Percentiles rank a stretch among this genome's conserved stretches.
These are phyloP conservation scores for Caenorhabditis sp. DNA, from an alignment of 2,888 invertebrate genomes.

Conservation along the genomic window DNA sequence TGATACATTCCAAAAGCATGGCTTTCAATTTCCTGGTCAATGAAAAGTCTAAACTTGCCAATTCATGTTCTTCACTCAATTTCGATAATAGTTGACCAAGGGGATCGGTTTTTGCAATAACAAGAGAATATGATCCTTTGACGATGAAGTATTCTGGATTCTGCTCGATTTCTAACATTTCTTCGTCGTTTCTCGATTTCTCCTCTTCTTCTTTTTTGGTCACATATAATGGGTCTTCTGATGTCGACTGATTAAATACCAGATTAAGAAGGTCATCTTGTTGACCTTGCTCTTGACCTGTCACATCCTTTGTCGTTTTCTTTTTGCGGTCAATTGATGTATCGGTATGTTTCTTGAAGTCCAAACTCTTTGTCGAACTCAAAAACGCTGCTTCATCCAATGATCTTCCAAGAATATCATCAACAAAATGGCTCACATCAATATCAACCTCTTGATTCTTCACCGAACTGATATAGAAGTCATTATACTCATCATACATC, in stretches of 20 bases:
- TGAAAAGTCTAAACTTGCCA: constrained; percentile 36
- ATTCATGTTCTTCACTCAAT: constrained; percentile 15
- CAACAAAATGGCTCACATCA: constrained; percentile 42
- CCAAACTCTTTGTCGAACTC: constrained; percentile 22
- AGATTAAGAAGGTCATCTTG: constrained; percentile 25
- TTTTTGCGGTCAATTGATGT: constrained; percentile 47
- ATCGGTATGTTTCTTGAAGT: constrained; percentile 32
- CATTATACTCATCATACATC: constrained; percentile 31
- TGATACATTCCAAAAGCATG: constrained; percentile 27
- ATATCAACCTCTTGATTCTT: constrained; percentile 14
- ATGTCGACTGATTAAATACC: constrained; percentile 5
- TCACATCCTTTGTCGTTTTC: neutral
- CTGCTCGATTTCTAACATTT: constrained; percentile 30
- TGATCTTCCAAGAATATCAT: constrained; percentile 47
- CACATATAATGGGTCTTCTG: neutral
- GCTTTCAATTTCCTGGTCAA: constrained; percentile 34
- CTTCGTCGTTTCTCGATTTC: constrained; percentile 24
- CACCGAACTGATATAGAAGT: constrained; percentile 35
- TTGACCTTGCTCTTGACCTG: constrained; percentile 11
- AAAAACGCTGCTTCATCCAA: constrained; percentile 49
- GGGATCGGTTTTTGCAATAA: constrained; percentile 39
- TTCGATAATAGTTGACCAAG: constrained; percentile 24
- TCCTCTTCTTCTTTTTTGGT: neutral
- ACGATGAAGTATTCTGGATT: constrained; percentile 41
- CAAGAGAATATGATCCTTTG: constrained; percentile 42